phyloP scores from a whole-genome alignment of 2,888 invertebrate genomes.

The Mimumesa dahlbomi region DNA sequence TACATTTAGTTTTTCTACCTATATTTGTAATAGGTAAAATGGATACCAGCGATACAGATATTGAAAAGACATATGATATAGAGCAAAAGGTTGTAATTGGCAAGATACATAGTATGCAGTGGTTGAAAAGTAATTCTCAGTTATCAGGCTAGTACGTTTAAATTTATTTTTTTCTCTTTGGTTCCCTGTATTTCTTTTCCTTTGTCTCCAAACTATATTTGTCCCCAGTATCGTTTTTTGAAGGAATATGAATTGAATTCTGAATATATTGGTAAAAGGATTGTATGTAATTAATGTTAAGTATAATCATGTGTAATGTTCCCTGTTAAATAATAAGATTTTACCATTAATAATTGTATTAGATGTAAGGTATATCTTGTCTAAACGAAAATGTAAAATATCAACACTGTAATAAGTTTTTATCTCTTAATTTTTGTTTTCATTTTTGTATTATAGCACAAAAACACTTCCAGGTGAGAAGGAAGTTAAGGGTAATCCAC shows the following conservation, averaged over 20 bases:
- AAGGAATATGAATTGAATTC: too few relatives aligned
- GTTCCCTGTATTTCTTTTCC: conserved; percentile 12
- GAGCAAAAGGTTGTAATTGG: conserved; percentile 48
- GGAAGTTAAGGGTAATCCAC: conserved; percentile 1
- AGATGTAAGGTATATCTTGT: too few relatives aligned
- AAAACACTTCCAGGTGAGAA: conserved; percentile 18
- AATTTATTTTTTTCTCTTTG: conserved; percentile 16
- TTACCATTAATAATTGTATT: not conserved
- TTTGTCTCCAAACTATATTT: not conserved
- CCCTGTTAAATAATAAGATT: too few relatives aligned
- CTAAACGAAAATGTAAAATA: not conserved
- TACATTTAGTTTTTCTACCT: conserved; percentile 33
- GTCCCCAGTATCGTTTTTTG: too few relatives aligned
- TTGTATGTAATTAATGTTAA: too few relatives aligned
- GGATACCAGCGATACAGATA: conserved; percentile 46
- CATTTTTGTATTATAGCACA: conserved; percentile 35
- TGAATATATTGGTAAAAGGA: too few relatives aligned
- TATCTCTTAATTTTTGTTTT: conserved; percentile 1
- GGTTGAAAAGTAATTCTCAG: conserved; percentile 64
- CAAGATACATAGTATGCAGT: conserved; percentile 67
- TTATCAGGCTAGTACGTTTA: conserved; percentile 57
- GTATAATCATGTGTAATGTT: too few relatives aligned
- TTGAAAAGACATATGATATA: conserved; percentile 39
- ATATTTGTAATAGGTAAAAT: conserved; percentile 58
- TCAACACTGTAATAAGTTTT: not conserved